Percentiles rank a stretch among this genome's conserved stretches.
Evolutionary conservation across 2,113 vertebrate species (phyloP).

Genomic region (Alexandromys fortis): DNA sequence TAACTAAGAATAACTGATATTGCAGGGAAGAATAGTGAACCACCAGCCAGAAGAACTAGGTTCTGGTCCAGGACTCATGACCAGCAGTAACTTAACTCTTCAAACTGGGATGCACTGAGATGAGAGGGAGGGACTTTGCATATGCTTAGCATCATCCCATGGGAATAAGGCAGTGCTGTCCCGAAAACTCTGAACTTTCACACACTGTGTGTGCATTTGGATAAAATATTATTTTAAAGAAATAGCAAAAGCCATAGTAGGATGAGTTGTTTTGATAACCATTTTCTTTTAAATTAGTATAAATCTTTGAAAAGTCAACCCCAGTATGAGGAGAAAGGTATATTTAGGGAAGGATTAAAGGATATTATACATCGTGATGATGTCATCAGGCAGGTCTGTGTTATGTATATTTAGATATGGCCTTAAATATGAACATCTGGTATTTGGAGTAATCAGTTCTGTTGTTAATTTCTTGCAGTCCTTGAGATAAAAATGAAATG

Average conservation of each 20-base stretch:
- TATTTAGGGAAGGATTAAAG: background rate
- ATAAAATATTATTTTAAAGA: conserved; percentile 36
- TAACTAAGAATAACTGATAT: background rate
- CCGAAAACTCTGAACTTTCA: background rate
- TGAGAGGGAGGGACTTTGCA: background rate
- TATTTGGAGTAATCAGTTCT: conserved; percentile 7
- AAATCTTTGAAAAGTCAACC: background rate
- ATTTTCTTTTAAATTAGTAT: conserved; percentile 31
- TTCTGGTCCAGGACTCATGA: background rate
- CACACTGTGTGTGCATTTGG: background rate
- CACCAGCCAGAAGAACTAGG: background rate
- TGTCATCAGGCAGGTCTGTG: background rate
- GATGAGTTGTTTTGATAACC: background rate
- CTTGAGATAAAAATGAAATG: conserved; percentile 34
- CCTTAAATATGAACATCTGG: conserved; percentile 10
- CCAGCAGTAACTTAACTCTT: background rate
- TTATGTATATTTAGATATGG: background rate
- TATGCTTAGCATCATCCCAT: background rate
- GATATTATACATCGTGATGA: background rate
- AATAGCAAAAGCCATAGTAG: background rate
- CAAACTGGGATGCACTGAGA: background rate
- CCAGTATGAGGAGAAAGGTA: background rate
- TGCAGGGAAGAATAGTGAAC: background rate
- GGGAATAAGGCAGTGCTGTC: background rate
- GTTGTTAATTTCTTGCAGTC: background rate